These are phyloP conservation scores for Pachypeltis micranthus DNA, from an alignment of 1,140 invertebrate species.

Conservation along the genomic window DNA sequence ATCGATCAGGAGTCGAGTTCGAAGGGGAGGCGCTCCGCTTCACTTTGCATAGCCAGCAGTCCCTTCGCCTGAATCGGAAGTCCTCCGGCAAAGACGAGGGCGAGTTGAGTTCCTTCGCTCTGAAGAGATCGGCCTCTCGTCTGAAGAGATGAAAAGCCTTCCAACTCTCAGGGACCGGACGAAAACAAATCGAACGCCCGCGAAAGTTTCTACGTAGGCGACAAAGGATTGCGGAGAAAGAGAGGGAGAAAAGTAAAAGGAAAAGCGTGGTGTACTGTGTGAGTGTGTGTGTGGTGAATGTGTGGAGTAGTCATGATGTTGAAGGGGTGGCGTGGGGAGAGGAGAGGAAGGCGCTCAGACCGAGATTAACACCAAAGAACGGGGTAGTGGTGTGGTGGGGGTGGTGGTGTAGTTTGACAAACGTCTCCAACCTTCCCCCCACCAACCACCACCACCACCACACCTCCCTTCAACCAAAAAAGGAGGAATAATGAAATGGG, in stretches of 20 bases:
- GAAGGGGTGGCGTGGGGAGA: neutral
- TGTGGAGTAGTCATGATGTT: no score
- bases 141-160: no score
- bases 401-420: constrained; percentile 3
- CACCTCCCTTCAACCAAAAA: no score
- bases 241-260: no score
- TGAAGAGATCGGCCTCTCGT: neutral
- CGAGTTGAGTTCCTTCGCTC: neutral
- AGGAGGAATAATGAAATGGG: constrained; percentile 5
- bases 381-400: neutral
- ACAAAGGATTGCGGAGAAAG: no score
- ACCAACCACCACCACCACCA: no score
- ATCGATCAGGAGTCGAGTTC: constrained; percentile 1
- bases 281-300: no score
- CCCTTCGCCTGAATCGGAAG: neutral
- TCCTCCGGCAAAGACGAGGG: neutral
- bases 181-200: neutral
- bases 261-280: no score
- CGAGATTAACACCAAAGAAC: neutral
- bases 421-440: constrained; percentile 4
- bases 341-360: neutral
- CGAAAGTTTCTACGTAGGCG: neutral
- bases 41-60: neutral
- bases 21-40: neutral
- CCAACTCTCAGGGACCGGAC: no score